Evolutionary conservation across 2,888 invertebrate species (phyloP).

Genomic region (Stratiomys singularior): DNA sequence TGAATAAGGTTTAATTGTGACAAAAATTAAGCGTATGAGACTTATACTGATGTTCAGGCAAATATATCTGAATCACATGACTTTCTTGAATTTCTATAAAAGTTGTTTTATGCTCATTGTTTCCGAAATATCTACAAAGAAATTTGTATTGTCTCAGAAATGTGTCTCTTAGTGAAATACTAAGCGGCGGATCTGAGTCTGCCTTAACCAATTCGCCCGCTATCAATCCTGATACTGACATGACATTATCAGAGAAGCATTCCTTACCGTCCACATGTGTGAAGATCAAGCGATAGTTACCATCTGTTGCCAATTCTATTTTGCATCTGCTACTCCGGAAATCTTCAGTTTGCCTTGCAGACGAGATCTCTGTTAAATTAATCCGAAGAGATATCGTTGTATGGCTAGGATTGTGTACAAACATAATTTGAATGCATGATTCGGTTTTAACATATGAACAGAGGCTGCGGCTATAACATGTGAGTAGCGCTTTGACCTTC

Average conservation of each 20-base stretch:
- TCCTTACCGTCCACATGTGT: not conserved
- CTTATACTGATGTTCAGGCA: no score
- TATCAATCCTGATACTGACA: not conserved
- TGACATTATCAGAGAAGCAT: no score
- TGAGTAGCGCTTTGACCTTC: slow-evolving; percentile 26
- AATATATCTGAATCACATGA: no score
- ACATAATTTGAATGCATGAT: not conserved
- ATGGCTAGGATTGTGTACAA: not conserved
- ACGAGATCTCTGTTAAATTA: slow-evolving; percentile 9
- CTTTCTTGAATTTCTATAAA: no score
- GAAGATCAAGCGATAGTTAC: slow-evolving; percentile 14
- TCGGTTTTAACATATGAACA: no score
- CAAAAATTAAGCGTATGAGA: no score
- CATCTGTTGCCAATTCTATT: slow-evolving; percentile 16
- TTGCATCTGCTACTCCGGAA: slow-evolving; percentile 22
- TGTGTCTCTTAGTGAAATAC: not conserved
- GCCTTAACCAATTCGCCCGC: not conserved
- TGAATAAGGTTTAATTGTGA: no score
- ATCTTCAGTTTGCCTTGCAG: slow-evolving; percentile 23
- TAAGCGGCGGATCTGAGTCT: not conserved
- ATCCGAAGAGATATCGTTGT: not conserved
- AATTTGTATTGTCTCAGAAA: no score
- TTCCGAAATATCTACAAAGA: no score
- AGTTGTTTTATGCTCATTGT: no score
- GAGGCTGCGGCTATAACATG: no score